phyloP scores from a whole-genome alignment of 2,797 vertebrate species.

The Melanotaenia nigrans region DNA sequence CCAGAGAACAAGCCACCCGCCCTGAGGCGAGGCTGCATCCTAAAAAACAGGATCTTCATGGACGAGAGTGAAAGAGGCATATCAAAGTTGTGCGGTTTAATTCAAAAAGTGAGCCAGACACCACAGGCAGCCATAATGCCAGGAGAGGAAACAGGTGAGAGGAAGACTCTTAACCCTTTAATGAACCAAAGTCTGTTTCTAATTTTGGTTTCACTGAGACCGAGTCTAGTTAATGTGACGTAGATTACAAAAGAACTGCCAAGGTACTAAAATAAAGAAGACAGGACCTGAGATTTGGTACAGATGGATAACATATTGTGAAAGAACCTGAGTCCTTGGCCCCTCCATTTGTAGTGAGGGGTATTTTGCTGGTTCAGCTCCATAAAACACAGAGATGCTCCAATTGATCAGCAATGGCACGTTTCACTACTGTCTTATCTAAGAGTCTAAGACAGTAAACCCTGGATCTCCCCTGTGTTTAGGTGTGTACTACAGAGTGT shows the following conservation, averaged over 20 bases:
- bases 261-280: slow-evolving; percentile 6
- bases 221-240: slow-evolving; percentile 13
- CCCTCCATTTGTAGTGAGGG: background rate
- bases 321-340: background rate
- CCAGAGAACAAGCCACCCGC: slow-evolving; percentile 32
- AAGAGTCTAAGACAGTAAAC: no score
- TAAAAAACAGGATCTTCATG: slow-evolving; percentile 70
- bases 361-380: background rate
- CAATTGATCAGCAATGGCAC: background rate
- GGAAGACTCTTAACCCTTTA: slow-evolving; percentile 70
- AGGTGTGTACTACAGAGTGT: no score
- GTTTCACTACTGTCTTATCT: background rate
- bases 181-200: slow-evolving; percentile 27
- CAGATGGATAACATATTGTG: background rate
- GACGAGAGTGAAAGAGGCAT: slow-evolving; percentile 54
- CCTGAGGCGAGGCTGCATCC: slow-evolving; percentile 21
- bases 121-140: slow-evolving; percentile 69
- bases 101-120: slow-evolving; percentile 69
- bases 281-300: background rate
- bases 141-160: slow-evolving; percentile 81
- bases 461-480: no score
- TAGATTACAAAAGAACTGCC: background rate
- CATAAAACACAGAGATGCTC: background rate
- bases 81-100: slow-evolving; percentile 66
- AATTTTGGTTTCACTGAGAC: slow-evolving; percentile 28